Base-by-base conservation (phyloP, 2,797 vertebrate species). In the Enoplosus armatus region DNA sequence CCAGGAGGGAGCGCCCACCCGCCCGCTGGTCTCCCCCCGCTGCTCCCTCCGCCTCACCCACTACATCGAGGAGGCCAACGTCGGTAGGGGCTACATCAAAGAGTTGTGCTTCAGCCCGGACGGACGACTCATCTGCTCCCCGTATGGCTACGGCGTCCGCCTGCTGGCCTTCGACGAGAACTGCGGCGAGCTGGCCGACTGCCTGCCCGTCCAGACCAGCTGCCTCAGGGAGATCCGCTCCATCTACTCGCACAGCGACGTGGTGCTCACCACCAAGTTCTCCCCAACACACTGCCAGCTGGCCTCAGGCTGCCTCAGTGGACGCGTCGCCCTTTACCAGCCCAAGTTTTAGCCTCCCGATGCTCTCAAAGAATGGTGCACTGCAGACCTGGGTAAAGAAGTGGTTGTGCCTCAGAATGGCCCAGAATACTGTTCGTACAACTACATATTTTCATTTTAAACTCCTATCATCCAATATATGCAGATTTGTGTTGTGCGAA, bases 271-370 rank as follows among this genome's bases (percentile, higher is more conserved):
- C 82, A 99, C 98, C 78, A 99, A 99, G 95, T 99, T 99, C 93
- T 99, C 98, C 66, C 98, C 98, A 24, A 99, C 98, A 0, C 98
- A 99, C 93, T 99, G 98, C 95, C 98, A 99, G 97, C 97, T 99
- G 81, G 98, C 98, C 90, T 99, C 98, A 18, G 98, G 98, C 93
- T 99, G 98, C 96, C 97, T 99, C 93, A 99, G 98, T 0, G 98
- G 98, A 78, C 97, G 97, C 0, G 97, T 99, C 73, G 97, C 97
- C 75, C 96, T 99, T 59, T 99, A 99, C 94, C 98, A 99, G 95
- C 98, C 98, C 90, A 98, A 98, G 94, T 99, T 99, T 94, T 99
- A 98, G 94, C 79, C 0, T 12, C 50, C 6, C 0, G 16, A 20
- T 3, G 6, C 27, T 10, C 56, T 48, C 9, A 5, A 35, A 59